Evolutionary conservation across 2,113 vertebrate genomes (phyloP).

Genomic region (Microcebus lehilahytsara): DNA sequence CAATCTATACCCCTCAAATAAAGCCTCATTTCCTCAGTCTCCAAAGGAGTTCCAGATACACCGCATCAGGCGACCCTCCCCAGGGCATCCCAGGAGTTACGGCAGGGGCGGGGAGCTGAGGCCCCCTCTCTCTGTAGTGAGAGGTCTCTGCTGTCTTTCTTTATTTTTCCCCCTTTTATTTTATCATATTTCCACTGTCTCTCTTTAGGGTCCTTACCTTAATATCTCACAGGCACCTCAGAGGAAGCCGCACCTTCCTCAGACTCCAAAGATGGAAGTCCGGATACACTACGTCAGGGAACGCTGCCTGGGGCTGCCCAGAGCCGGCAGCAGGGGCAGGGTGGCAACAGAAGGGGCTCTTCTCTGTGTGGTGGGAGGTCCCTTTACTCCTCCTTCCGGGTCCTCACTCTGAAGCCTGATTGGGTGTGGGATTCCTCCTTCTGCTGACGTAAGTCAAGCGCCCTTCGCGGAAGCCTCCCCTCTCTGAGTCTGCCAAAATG

Average conservation of each 20-base stretch:
- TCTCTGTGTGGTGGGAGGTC: too few relatives aligned
- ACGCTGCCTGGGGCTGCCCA: neutral
- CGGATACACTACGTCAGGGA: neutral
- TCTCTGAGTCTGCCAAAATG: neutral
- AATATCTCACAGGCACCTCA: neutral
- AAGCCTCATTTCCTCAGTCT: neutral
- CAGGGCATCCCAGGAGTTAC: accelerated
- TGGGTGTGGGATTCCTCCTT: neutral
- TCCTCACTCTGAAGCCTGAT: neutral
- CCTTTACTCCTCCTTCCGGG: neutral
- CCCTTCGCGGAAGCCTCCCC: accelerated
- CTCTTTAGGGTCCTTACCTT: neutral
- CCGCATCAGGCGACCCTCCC: too few relatives aligned
- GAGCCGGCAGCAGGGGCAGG: neutral
- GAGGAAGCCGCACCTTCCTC: neutral
- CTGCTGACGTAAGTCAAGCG: accelerated
- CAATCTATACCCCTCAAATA: accelerated
- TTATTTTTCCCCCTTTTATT: neutral
- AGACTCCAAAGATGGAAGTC: neutral
- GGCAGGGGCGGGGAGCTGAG: neutral
- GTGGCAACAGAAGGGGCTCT: accelerated
- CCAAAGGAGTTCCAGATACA: accelerated
- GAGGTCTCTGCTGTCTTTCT: neutral
- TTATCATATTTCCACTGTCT: neutral
- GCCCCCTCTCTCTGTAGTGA: neutral